These are phyloP conservation scores for Babyrousa celebensis DNA, from an alignment of 2,797 vertebrate species.

Conservation along the genomic window DNA sequence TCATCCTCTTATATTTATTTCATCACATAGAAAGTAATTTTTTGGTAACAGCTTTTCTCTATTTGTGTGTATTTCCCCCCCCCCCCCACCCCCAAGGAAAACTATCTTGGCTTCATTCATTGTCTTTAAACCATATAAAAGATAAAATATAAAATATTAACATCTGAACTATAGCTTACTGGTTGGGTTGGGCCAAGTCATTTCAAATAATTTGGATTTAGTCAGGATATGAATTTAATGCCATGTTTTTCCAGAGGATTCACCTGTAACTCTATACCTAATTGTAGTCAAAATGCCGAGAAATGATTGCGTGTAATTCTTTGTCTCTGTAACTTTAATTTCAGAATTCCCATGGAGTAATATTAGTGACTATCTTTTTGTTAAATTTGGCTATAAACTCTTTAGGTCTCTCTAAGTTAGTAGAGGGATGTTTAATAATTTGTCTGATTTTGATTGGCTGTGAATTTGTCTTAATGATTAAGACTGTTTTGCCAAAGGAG, in stretches of 20 bases:
- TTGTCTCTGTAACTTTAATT: constrained; percentile 43
- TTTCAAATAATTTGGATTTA: constrained; percentile 72
- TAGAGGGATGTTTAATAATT: background rate
- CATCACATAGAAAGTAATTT: constrained; percentile 31
- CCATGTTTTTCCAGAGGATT: constrained; percentile 9
- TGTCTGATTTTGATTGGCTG: constrained; percentile 33
- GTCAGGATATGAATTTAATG: background rate
- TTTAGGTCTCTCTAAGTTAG: background rate
- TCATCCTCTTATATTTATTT: constrained; percentile 16
- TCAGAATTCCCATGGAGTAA: constrained; percentile 52
- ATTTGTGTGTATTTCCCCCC: background rate
- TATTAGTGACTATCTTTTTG: constrained; percentile 53
- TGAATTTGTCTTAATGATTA: constrained; percentile 41
- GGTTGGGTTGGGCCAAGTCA: background rate
- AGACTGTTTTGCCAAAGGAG: constrained; percentile 35
- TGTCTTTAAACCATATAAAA: constrained; percentile 53
- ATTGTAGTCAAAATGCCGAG: constrained; percentile 48
- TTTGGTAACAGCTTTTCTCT: constrained; percentile 29
- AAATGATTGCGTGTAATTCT: background rate
- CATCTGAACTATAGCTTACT: constrained; percentile 50
- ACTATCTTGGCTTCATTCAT: background rate
- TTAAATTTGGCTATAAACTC: constrained; percentile 24
- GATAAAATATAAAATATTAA: constrained; percentile 10
- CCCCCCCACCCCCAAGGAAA: background rate
- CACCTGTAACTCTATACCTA: constrained; percentile 8